phyloP scores from a whole-genome alignment of 2,888 invertebrate species.

The Drosophila nigricruria region DNA sequence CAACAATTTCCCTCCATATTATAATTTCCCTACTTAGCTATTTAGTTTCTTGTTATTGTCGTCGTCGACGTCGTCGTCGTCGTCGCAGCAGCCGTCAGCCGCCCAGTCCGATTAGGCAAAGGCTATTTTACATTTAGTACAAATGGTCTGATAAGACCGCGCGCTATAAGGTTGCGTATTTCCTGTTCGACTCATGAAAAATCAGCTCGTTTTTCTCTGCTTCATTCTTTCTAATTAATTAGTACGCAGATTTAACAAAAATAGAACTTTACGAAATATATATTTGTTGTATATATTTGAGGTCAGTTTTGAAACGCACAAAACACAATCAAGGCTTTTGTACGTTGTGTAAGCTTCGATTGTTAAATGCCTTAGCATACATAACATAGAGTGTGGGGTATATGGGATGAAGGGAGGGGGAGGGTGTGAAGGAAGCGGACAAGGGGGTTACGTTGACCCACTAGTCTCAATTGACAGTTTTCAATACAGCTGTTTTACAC shows the following conservation, averaged over 20 bases:
- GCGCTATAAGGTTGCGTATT: conserved; percentile 81
- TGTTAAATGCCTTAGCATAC: not conserved
- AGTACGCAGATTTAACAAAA: conserved; percentile 68
- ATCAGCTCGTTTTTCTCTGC: conserved; percentile 12
- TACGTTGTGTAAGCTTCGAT: conserved; percentile 44
- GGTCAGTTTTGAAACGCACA: conserved; percentile 76
- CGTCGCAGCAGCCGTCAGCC: conserved; percentile 28
- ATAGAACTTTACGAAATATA: conserved; percentile 66
- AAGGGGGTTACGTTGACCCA: conserved; percentile 37
- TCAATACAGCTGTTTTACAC: conserved; percentile 10
- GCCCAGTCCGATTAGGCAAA: conserved; percentile 78
- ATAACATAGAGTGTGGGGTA: not conserved
- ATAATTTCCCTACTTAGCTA: conserved; percentile 55
- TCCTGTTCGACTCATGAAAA: conserved; percentile 70
- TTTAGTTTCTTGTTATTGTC: conserved; percentile 45
- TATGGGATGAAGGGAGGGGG: not conserved
- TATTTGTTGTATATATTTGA: conserved; percentile 36
- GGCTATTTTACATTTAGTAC: conserved; percentile 67
- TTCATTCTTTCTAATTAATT: conserved; percentile 37
- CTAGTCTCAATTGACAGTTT: conserved; percentile 44
- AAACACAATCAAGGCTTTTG: conserved; percentile 50
- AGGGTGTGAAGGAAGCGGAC: not conserved
- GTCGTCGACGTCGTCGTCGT: conserved; percentile 41
- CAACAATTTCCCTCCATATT: conserved; percentile 52
- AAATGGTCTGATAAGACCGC: conserved; percentile 69